phyloP scores from a whole-genome alignment of 2,888 invertebrate genomes.

The Elmis aenea region DNA sequence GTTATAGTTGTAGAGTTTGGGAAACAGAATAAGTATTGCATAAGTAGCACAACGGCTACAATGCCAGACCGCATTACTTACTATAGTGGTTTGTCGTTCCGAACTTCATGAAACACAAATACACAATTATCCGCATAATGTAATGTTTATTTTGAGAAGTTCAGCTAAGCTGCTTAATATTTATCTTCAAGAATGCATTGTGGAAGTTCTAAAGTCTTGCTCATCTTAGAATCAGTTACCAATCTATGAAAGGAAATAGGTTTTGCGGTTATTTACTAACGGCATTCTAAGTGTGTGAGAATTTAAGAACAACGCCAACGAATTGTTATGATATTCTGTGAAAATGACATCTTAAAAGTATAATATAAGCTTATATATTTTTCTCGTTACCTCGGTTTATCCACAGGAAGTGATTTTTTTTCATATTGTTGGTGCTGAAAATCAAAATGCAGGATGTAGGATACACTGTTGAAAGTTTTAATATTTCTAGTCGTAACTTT shows the following conservation, averaged over 20 bases:
- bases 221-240: too few relatives aligned
- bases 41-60: slow-evolving; percentile 11
- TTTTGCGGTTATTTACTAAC: too few relatives aligned
- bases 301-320: not conserved
- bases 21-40: slow-evolving; percentile 15
- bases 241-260: too few relatives aligned
- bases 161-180: slow-evolving; percentile 1
- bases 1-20: slow-evolving; percentile 13
- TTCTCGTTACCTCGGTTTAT: too few relatives aligned
- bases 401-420: slow-evolving; percentile 1
- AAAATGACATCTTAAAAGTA: too few relatives aligned
- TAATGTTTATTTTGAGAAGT: slow-evolving; percentile 7
- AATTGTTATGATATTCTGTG: too few relatives aligned
- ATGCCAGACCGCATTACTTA: slow-evolving; percentile 9
- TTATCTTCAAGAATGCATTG: too few relatives aligned
- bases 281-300: too few relatives aligned
- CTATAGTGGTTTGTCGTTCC: slow-evolving; percentile 13
- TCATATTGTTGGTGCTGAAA: slow-evolving; percentile 1
- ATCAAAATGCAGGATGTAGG: slow-evolving; percentile 12
- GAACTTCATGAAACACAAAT: slow-evolving; percentile 9
- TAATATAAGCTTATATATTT: too few relatives aligned
- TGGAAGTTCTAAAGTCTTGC: too few relatives aligned
- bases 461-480: slow-evolving; percentile 11
- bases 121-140: slow-evolving; percentile 8
- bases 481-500: slow-evolving; percentile 11